phyloP scores from a whole-genome alignment of 2,888 invertebrate species.

The Nephrotoma guestfalica region DNA sequence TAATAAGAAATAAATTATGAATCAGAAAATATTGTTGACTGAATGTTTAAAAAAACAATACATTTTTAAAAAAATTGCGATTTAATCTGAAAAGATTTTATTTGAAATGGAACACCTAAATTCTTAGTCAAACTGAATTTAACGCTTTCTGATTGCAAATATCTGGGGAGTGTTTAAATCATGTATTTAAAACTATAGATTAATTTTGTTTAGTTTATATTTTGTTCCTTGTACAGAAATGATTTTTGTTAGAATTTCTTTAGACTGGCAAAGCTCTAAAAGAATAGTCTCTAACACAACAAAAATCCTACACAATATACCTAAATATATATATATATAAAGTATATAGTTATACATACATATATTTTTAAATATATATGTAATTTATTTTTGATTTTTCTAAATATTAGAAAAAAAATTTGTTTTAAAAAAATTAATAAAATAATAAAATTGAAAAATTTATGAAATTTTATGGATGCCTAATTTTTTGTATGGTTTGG shows the following conservation, averaged over 20 bases:
- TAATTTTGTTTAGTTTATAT: not conserved
- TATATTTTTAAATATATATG: not conserved
- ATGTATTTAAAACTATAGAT: not conserved
- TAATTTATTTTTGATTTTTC: not conserved
- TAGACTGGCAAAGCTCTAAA: not conserved
- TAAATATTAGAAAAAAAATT: constrained; percentile 2
- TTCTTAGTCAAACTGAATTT: not conserved
- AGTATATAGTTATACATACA: not conserved
- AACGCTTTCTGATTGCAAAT: not conserved
- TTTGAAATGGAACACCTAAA: not conserved
- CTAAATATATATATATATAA: not conserved
- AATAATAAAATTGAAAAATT: not conserved
- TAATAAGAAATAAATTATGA: too few relatives aligned
- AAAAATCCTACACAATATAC: not conserved
- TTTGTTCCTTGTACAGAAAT: not conserved
- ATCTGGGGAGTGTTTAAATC: not conserved
- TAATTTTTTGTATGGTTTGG: not conserved
- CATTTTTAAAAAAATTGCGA: not conserved
- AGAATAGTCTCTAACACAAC: not conserved
- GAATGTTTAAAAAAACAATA: too few relatives aligned
- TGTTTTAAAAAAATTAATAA: not conserved
- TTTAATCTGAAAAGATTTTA: not conserved
- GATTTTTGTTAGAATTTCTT: not conserved
- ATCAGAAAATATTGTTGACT: too few relatives aligned
- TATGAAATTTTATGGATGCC: not conserved